These are phyloP conservation scores for Actinemys pallida DNA, from an alignment of 2,113 vertebrate genomes.

Conservation along the genomic window DNA sequence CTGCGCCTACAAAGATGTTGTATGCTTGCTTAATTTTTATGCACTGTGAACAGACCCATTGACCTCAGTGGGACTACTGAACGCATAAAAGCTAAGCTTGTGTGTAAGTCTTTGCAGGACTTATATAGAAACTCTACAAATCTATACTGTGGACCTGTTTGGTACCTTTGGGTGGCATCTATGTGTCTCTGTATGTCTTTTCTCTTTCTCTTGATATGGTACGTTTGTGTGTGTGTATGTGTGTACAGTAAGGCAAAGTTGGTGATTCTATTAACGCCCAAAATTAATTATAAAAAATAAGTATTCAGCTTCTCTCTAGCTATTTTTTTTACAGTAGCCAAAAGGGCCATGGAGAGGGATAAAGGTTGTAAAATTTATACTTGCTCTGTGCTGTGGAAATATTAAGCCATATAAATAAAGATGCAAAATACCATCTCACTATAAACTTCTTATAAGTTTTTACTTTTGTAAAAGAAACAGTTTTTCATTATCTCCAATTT, in stretches of 20 bases:
- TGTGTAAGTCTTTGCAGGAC: background rate
- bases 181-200: background rate
- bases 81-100: background rate
- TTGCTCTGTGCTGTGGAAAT: background rate
- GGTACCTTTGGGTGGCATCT: background rate
- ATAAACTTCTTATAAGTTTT: background rate
- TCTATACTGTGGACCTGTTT: background rate
- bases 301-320: background rate
- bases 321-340: background rate
- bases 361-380: background rate
- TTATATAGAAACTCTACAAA: background rate
- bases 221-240: background rate
- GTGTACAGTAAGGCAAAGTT: background rate
- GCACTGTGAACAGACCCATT: background rate
- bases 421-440: background rate
- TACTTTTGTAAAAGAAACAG: too few species aligned
- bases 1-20: background rate
- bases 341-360: background rate
- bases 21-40: background rate
- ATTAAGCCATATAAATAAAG: background rate
- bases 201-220: background rate
- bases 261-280: background rate
- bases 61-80: background rate
- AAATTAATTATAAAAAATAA: too few species aligned
- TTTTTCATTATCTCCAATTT: too few species aligned